A percentile compares a stretch with the other conserved stretches of the same genome.
phyloP scores from a whole-genome alignment of 1,140 invertebrate genomes.

The Drosophila simulans region DNA sequence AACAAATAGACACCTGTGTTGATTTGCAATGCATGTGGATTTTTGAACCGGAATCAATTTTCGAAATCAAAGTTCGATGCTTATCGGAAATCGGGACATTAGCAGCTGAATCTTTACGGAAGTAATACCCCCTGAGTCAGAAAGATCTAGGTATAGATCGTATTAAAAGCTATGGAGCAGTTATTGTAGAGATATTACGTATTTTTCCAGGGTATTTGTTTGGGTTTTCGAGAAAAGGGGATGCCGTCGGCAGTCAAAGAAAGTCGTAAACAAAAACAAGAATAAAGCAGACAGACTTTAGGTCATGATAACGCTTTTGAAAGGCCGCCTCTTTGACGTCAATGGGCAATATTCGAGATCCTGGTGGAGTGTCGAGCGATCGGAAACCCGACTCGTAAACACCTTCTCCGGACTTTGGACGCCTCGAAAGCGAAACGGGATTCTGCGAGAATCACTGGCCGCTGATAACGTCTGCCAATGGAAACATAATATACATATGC shows the following conservation, averaged over 20 bases:
- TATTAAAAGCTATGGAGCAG: neutral
- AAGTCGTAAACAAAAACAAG: slow-evolving; percentile 41
- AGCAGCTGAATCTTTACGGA: slow-evolving; percentile 4
- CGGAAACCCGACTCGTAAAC: slow-evolving; percentile 44
- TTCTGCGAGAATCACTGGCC: slow-evolving; percentile 6
- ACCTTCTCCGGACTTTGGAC: slow-evolving; percentile 56
- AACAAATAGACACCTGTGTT: neutral
- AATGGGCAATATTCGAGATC: slow-evolving; percentile 44
- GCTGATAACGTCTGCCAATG: slow-evolving; percentile 14
- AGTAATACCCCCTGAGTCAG: neutral
- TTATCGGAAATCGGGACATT: slow-evolving; percentile 22
- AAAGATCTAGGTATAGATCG: neutral
- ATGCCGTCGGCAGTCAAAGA: neutral
- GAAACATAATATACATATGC: neutral
- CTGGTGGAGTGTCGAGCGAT: slow-evolving; percentile 44
- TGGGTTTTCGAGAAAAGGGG: neutral
- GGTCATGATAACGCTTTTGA: slow-evolving; percentile 20
- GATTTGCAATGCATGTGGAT: slow-evolving; percentile 33
- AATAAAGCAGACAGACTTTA: slow-evolving; percentile 1
- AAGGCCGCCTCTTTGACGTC: slow-evolving; percentile 42
- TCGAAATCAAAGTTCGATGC: slow-evolving; percentile 47
- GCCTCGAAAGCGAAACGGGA: slow-evolving; percentile 40
- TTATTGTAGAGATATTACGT: neutral
- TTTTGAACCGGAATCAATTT: slow-evolving; percentile 54
- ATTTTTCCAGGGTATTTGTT: neutral